Percentiles rank a stretch among this genome's conserved stretches.
Evolutionary conservation across 1,140 invertebrate genomes (phyloP).

Genomic region (Sminthurinus signatus): DNA sequence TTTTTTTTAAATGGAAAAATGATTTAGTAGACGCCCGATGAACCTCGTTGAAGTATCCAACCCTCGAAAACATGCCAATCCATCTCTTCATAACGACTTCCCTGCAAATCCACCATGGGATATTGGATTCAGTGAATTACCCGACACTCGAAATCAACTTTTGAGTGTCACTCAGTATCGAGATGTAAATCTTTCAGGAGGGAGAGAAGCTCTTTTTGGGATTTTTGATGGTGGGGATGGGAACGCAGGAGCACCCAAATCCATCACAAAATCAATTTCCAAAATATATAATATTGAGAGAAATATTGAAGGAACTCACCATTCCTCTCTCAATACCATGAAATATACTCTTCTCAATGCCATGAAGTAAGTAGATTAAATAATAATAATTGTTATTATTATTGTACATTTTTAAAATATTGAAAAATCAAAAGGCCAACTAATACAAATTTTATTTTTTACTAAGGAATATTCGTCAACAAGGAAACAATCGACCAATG

Average conservation of each 20-base stretch:
- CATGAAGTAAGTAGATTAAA: constrained; percentile 37
- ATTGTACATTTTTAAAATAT: no score
- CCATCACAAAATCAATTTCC: constrained; percentile 65
- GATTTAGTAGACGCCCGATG: constrained; percentile 54
- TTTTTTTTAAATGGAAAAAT: no score
- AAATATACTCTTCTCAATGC: constrained; percentile 58
- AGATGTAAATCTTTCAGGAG: constrained; percentile 64
- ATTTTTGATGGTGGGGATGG: constrained; percentile 67
- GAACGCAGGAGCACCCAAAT: constrained; percentile 57
- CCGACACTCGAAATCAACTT: constrained; percentile 58
- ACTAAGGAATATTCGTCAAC: constrained; percentile 36
- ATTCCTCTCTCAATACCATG: constrained; percentile 76
- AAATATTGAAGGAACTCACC: constrained; percentile 67
- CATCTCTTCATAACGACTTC: constrained; percentile 22
- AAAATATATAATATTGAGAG: constrained; percentile 67
- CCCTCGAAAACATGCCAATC: constrained; percentile 19
- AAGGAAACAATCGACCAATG: constrained; percentile 33
- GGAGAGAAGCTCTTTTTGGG: constrained; percentile 67
- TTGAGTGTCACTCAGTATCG: constrained; percentile 68
- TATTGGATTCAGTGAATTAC: constrained; percentile 76
- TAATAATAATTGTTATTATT: no score
- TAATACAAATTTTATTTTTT: no score
- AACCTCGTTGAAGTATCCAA: constrained; percentile 70
- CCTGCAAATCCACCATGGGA: constrained; percentile 59
- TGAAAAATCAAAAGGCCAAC: no score